A percentile compares a stretch with the other conserved stretches of the same genome.
These are phyloP conservation scores for Penelope pileata DNA, from an alignment of 2,113 vertebrate species.

Conservation along the genomic window DNA sequence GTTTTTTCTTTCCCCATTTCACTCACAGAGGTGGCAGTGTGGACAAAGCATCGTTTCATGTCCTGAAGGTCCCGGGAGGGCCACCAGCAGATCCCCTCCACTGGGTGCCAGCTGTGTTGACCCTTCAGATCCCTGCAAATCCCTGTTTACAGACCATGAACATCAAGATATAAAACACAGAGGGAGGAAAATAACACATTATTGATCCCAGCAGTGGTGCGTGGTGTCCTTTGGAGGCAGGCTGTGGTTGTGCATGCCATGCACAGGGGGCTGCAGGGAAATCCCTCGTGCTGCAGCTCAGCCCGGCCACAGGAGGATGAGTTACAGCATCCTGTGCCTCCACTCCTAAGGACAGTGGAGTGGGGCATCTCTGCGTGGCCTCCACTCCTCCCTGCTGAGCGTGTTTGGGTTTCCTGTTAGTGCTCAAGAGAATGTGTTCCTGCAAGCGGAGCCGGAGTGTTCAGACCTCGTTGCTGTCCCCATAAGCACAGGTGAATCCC, in stretches of 20 bases:
- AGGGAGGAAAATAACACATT: slow-evolving; percentile 60
- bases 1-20: neutral
- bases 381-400: neutral
- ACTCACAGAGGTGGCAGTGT: neutral
- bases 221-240: slow-evolving; percentile 41
- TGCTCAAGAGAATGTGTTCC: neutral
- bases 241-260: neutral
- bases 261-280: neutral
- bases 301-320: too few relatives aligned
- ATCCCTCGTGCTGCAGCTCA: neutral
- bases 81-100: neutral
- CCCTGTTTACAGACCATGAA: slow-evolving; percentile 74
- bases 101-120: slow-evolving; percentile 51
- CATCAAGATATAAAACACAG: neutral
- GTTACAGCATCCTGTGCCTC: too few relatives aligned
- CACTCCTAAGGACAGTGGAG: too few relatives aligned
- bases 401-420: neutral
- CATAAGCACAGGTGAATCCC: accelerated
- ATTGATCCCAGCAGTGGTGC: slow-evolving; percentile 61
- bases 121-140: slow-evolving; percentile 53
- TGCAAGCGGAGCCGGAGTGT: neutral
- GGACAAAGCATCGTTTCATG: slow-evolving; percentile 11
- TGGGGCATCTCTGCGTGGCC: neutral
- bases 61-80: slow-evolving; percentile 3
- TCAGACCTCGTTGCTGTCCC: accelerated